Evolutionary conservation across 64 coral and sea anemone species (phyloP).

Genomic region (Catalaphyllia jardinei): DNA sequence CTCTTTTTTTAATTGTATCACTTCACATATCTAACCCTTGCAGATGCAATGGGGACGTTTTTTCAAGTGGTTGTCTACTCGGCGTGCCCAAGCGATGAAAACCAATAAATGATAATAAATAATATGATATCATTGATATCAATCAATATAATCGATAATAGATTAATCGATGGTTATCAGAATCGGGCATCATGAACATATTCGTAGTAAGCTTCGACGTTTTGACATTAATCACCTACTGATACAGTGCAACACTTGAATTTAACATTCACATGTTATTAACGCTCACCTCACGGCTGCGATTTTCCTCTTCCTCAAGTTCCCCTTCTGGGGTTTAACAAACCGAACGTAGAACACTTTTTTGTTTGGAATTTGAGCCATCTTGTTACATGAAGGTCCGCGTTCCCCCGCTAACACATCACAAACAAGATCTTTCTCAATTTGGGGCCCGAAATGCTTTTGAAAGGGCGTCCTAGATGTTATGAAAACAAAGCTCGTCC

Average conservation of each 20-base stretch:
- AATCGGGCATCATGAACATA: too few species aligned
- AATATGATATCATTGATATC: too few species aligned
- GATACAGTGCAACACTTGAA: background rate
- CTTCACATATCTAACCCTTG: too few species aligned
- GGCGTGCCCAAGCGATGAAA: too few species aligned
- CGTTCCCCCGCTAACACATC: conserved; percentile 63
- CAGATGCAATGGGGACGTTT: too few species aligned
- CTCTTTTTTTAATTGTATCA: too few species aligned
- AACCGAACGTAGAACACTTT: conserved; percentile 65
- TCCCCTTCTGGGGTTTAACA: conserved; percentile 13
- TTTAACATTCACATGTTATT: background rate
- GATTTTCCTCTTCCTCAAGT: background rate
- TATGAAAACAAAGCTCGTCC: conserved; percentile 38
- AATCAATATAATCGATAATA: too few species aligned
- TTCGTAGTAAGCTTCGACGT: too few species aligned
- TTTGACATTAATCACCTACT: too few species aligned
- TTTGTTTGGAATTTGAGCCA: conserved; percentile 54
- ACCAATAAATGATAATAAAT: too few species aligned
- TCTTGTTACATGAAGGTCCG: conserved; percentile 53
- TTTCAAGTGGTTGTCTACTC: too few species aligned
- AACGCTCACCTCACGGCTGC: background rate
- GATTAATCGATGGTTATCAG: too few species aligned
- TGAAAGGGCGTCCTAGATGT: conserved; percentile 38
- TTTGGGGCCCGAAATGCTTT: conserved; percentile 37
- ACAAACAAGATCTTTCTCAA: conserved; percentile 52